phyloP scores from a whole-genome alignment of 2,888 invertebrate genomes.

The Cryptosula pallasiana region DNA sequence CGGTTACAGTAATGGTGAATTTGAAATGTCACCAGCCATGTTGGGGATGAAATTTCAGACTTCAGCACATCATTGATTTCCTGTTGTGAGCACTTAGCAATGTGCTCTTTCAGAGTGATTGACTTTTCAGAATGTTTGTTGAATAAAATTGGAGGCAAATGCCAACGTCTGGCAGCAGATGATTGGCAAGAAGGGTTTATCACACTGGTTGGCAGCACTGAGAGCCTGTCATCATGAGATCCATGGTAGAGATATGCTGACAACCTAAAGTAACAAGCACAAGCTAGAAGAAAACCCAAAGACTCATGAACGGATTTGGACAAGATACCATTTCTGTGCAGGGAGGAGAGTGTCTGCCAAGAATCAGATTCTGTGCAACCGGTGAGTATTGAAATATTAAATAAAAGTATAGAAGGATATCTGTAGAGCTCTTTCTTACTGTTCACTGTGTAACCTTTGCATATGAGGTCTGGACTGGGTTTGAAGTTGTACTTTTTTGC shows the following conservation, averaged over 20 bases:
- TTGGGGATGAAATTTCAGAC: background rate
- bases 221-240: background rate
- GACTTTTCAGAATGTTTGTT: too few relatives aligned
- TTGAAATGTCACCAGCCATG: background rate
- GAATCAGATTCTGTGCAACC: background rate
- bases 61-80: background rate
- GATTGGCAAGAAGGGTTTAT: background rate
- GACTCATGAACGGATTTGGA: background rate
- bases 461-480: background rate
- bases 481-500: background rate
- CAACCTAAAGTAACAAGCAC: conserved; percentile 1
- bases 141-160: background rate
- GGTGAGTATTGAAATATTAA: background rate
- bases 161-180: background rate
- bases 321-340: background rate
- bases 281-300: background rate
- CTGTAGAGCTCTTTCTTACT: background rate
- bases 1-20: background rate
- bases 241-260: background rate
- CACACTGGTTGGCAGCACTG: background rate
- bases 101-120: background rate
- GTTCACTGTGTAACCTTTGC: background rate
- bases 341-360: background rate
- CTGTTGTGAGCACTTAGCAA: background rate
- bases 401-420: background rate